Conservation (phyloP, 2,797 vertebrate genomes). For the Setipinna tenuifilis region DNA sequence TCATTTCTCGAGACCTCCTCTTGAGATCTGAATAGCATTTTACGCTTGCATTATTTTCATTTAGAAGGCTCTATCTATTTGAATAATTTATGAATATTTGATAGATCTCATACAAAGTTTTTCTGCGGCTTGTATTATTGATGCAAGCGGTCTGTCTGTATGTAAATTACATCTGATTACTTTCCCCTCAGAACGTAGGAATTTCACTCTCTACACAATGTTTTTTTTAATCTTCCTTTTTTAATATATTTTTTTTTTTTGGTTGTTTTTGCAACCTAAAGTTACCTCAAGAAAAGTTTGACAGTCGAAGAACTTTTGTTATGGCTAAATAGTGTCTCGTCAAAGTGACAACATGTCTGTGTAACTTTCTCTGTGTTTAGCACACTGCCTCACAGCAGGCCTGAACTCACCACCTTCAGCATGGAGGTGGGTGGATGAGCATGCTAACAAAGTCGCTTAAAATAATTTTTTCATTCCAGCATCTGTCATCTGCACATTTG, state of each 20-base stretch:
- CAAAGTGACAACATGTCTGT: background rate
- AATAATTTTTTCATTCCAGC: no score
- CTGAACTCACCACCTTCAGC: background rate
- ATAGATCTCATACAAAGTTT: conserved; percentile 30
- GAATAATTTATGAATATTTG: conserved; percentile 52
- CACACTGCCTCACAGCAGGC: background rate
- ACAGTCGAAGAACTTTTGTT: background rate
- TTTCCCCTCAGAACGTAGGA: conserved; percentile 56
- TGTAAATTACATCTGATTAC: conserved; percentile 61
- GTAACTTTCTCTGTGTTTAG: background rate
- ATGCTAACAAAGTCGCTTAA: background rate
- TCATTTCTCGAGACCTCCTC: background rate
- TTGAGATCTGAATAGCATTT: conserved; percentile 37
- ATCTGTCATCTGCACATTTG: no score
- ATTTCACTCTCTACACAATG: background rate
- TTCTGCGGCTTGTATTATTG: conserved; percentile 43
- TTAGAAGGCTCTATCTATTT: conserved; percentile 43
- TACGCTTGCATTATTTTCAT: conserved; percentile 44
- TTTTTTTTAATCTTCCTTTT: background rate
- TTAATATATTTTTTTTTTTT: background rate
- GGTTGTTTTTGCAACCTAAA: background rate
- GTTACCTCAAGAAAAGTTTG: background rate
- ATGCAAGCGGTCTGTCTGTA: conserved; percentile 65
- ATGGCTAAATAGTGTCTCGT: background rate
- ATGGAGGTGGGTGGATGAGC: background rate